phyloP scores from a whole-genome alignment of 2,797 vertebrate species.

The Falco cherrug region DNA sequence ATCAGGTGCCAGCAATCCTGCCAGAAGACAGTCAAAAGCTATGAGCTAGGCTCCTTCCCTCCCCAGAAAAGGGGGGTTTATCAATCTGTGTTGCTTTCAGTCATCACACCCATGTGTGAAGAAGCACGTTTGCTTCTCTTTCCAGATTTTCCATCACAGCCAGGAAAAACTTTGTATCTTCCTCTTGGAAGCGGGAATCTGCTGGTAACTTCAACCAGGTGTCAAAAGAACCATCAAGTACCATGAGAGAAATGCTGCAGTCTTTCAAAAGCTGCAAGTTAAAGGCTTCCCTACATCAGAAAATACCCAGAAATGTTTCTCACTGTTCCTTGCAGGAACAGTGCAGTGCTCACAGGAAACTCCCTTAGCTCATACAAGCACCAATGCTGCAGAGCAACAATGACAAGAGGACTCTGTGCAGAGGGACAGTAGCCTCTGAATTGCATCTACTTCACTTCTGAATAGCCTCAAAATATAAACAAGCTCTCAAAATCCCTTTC shows the following conservation, averaged over 20 bases:
- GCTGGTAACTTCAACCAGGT: not conserved
- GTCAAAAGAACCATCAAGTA: not conserved
- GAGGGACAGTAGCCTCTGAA: not conserved
- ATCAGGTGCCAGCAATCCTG: not conserved
- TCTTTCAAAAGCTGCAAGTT: not conserved
- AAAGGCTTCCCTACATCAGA: not conserved
- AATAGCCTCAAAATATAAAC: not conserved
- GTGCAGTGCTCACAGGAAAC: rapidly evolving
- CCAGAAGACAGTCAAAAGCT: not conserved
- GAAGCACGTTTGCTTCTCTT: rapidly evolving
- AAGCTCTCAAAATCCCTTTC: not conserved
- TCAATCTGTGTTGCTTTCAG: not conserved
- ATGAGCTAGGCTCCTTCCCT: rapidly evolving
- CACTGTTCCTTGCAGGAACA: rapidly evolving
- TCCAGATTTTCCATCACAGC: not conserved
- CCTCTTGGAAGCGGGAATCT: not conserved
- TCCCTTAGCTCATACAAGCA: rapidly evolving
- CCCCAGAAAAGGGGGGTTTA: not conserved
- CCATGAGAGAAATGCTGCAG: not conserved
- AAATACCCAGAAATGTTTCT: rapidly evolving
- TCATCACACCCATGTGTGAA: not conserved
- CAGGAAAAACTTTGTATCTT: not conserved
- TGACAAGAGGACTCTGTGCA: rapidly evolving
- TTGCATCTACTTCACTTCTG: not conserved
- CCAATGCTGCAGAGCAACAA: not conserved